These are phyloP conservation scores for Troglohyphantes excavatus DNA, from an alignment of 2,888 invertebrate species.

Conservation along the genomic window DNA sequence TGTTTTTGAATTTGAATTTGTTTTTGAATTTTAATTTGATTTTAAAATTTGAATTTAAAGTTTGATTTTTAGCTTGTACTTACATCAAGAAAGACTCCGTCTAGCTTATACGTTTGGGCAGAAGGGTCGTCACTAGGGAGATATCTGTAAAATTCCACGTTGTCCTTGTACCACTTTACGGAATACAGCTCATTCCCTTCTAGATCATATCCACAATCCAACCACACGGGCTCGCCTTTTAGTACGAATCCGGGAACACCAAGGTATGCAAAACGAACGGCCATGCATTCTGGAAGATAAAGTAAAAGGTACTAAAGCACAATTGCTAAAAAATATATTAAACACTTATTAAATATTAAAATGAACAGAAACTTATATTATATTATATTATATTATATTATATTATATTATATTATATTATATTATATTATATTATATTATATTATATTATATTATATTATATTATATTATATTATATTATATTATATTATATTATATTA, in stretches of 20 bases:
- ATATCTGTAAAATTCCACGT: constrained; percentile 80
- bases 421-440: too few species aligned
- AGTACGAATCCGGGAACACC: constrained; percentile 79
- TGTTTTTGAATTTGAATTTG: too few species aligned
- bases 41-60: too few species aligned
- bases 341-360: background rate
- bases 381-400: background rate
- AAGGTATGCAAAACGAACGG: constrained; percentile 72
- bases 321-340: background rate
- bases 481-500: too few species aligned
- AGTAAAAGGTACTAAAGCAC: background rate
- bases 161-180: constrained; percentile 80
- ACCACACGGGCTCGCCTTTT: constrained; percentile 79
- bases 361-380: background rate
- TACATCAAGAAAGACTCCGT: constrained; percentile 79
- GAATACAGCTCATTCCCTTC: constrained; percentile 79
- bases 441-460: too few species aligned
- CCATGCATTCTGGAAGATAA: constrained; percentile 56
- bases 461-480: too few species aligned
- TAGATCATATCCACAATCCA: constrained; percentile 80
- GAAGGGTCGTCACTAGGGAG: constrained; percentile 79
- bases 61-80: too few species aligned
- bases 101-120: constrained; percentile 78
- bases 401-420: too few species aligned
- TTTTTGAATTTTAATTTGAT: too few species aligned